Conservation (phyloP, 1,140 invertebrate species). For the Anadara kagoshimensis region DNA sequence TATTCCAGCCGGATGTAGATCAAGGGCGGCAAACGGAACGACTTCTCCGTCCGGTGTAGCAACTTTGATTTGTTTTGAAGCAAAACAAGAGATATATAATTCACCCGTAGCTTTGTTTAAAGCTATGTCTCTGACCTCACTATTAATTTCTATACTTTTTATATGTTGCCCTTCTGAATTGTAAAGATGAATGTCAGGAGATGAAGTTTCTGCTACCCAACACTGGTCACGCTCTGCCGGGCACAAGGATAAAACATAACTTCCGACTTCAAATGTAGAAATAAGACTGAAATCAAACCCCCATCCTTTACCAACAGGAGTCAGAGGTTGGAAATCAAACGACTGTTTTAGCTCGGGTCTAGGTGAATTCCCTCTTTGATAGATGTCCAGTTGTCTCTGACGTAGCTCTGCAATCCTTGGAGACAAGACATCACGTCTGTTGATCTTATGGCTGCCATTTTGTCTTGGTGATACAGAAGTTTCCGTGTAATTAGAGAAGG, state of each 20-base stretch:
- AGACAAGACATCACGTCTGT: neutral
- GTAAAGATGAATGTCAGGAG: slow-evolving; percentile 36
- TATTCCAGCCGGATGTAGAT: slow-evolving; percentile 35
- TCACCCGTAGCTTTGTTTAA: slow-evolving; percentile 37
- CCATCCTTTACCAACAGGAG: slow-evolving; percentile 13
- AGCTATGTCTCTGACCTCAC: slow-evolving; percentile 35
- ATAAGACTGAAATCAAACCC: slow-evolving; percentile 31
- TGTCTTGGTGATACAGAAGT: slow-evolving; percentile 1
- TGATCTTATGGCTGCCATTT: neutral
- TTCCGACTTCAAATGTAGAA: slow-evolving; percentile 34
- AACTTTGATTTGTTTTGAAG: slow-evolving; percentile 35
- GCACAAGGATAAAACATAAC: slow-evolving; percentile 37
- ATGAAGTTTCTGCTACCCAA: slow-evolving; percentile 39
- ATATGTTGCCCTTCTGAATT: slow-evolving; percentile 34
- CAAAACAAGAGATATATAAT: slow-evolving; percentile 37
- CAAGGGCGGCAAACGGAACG: slow-evolving; percentile 13
- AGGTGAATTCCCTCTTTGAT: slow-evolving; percentile 41
- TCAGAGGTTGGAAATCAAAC: slow-evolving; percentile 34
- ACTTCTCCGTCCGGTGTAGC: slow-evolving; percentile 27
- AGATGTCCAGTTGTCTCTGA: slow-evolving; percentile 18
- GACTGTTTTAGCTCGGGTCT: slow-evolving; percentile 17
- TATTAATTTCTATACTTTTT: slow-evolving; percentile 31
- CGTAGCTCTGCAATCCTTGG: slow-evolving; percentile 13
- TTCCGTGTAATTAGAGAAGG: neutral
- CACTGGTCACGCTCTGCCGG: slow-evolving; percentile 32